Evolutionary conservation across 2,797 vertebrate species (phyloP), one percentile per base, ranked within the genome.

Genomic region (Sorex maritimensis): DNA sequence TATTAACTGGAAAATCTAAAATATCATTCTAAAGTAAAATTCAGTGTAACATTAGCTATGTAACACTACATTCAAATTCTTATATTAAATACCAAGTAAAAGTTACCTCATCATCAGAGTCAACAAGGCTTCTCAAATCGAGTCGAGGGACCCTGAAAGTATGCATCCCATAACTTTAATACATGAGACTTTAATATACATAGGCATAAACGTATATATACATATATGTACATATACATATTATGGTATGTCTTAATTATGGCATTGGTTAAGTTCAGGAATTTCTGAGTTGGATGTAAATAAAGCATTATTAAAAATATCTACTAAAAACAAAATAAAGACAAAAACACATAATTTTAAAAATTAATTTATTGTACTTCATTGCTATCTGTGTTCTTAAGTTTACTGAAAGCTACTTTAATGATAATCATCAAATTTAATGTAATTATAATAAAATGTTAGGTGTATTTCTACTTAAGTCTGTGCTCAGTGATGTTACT

Each of bases 51-150:
- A 77, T 17, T 38, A 86, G 12, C 46, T 14, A 63, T 28, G 14
- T 72, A 41, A 84, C 44, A 77, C 3, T 44, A 1, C 44, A 4
- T 65, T 67, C 38, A 72, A 85, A 90, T 61, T 3, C 80, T 74
- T 69, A 73, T 24, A 52, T 65, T 79, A 89, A 91, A 80, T 71
- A 94, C 1, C 41, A 89, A 71, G 44, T 63, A 91, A 93, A 96
- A 94, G 49, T 98, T 98, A 98, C 98, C 98, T 98, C 98, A 88
- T 98, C 98, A 84, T 98, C 98, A 87, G 98, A 98, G 94, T 97
- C 97, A 95, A 95, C 68, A 86, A 99, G 97, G 28, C 90, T 98
- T 82, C 96, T 93, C 87, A 99, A 97, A 94, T 98, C 98, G 92
- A 99, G 98, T 65, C 81, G 97, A 24, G 98, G 98, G n/a, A 99